Evolutionary conservation across 2,113 vertebrate genomes (phyloP).

Genomic region (Hypocryptadius cinnamomeus): DNA sequence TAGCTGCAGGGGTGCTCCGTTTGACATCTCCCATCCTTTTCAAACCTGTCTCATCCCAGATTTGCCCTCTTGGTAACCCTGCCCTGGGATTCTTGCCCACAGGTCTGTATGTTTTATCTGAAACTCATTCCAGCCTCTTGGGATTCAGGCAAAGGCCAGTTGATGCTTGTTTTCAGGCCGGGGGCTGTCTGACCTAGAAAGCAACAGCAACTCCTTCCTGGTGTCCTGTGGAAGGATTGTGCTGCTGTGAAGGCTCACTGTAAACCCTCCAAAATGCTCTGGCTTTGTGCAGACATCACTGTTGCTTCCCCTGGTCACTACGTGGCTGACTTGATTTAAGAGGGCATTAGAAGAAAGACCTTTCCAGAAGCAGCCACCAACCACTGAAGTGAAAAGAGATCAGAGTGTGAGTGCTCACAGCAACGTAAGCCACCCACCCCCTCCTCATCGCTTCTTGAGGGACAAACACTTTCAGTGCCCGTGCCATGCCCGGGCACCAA

Average conservation of each 20-base stretch:
- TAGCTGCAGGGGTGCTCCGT: fast-evolving
- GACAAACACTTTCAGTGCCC: not conserved
- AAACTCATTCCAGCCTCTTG: not conserved
- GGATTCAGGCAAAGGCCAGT: not conserved
- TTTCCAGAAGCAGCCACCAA: not conserved
- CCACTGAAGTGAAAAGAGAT: not conserved
- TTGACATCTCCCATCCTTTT: not conserved
- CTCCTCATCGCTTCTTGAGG: not conserved
- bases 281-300: not conserved
- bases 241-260: not conserved
- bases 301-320: not conserved
- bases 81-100: not conserved
- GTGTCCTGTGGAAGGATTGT: not conserved
- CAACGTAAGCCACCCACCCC: not conserved
- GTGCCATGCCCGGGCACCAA: not conserved
- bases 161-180: not conserved
- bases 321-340: not conserved
- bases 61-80: not conserved
- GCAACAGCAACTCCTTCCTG: not conserved
- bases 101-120: fast-evolving
- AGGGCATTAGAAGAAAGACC: not conserved
- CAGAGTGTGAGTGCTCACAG: not conserved
- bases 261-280: not conserved
- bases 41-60: not conserved
- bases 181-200: not conserved